These are phyloP conservation scores for Argyrosomus japonicus DNA, from an alignment of 2,113 vertebrate genomes.

Conservation along the genomic window DNA sequence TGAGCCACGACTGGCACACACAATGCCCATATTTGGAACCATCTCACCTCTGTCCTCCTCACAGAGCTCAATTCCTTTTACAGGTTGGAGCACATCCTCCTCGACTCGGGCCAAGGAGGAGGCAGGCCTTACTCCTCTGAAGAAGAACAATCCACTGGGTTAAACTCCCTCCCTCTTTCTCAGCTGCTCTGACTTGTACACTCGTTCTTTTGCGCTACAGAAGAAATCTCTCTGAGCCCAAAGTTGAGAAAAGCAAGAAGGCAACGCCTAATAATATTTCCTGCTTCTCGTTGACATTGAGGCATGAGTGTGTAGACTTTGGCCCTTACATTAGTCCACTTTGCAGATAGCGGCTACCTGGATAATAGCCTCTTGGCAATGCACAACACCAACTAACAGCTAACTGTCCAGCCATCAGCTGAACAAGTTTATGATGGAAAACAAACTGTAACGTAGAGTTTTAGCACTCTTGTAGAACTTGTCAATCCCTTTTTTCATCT, in stretches of 20 bases:
- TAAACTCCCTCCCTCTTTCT: slow-evolving; percentile 13
- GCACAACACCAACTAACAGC: not conserved
- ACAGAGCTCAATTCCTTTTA: slow-evolving; percentile 80
- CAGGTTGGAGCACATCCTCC: slow-evolving; percentile 81
- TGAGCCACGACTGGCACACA: slow-evolving; percentile 54
- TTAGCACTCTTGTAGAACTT: not conserved
- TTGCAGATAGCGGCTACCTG: slow-evolving; percentile 2
- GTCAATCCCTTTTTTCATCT: not conserved
- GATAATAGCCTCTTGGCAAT: not conserved
- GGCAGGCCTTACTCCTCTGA: slow-evolving; percentile 1
- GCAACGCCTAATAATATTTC: slow-evolving; percentile 44
- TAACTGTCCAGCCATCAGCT: not conserved
- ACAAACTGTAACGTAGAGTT: not conserved
- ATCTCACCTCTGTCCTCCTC: slow-evolving; percentile 68
- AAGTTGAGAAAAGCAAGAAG: slow-evolving; percentile 11
- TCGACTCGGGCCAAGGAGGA: slow-evolving; percentile 29
- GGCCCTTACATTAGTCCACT: slow-evolving; percentile 14
- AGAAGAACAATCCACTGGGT: slow-evolving; percentile 33
- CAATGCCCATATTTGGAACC: slow-evolving; percentile 83
- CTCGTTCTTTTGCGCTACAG: slow-evolving; percentile 11
- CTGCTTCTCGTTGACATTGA: slow-evolving; percentile 1
- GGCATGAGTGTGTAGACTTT: not conserved
- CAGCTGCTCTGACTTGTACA: slow-evolving; percentile 54
- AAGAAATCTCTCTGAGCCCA: not conserved
- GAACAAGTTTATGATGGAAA: not conserved